Evolutionary conservation across 2,888 invertebrate species (phyloP).

Genomic region (Ischnura elegans): DNA sequence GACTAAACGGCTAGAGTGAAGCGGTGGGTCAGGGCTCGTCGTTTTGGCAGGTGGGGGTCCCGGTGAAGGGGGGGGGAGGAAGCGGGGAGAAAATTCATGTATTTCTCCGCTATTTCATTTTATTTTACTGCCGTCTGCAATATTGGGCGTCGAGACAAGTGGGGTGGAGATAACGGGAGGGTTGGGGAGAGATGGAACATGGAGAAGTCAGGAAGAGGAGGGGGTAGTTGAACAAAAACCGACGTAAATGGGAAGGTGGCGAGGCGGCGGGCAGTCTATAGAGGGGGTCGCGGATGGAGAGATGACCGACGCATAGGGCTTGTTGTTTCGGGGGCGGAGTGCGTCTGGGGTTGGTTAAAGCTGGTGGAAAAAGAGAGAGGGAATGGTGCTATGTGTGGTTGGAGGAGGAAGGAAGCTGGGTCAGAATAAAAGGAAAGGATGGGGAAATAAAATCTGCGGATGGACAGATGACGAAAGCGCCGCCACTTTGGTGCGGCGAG

Average conservation of each 20-base stretch:
- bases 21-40: not conserved
- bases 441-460: slow-evolving; percentile 27
- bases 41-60: too few species aligned
- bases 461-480: slow-evolving; percentile 27
- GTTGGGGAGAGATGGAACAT: not conserved
- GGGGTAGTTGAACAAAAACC: too few species aligned
- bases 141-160: not conserved
- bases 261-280: not conserved
- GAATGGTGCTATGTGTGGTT: too few species aligned
- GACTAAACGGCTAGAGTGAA: slow-evolving; percentile 11
- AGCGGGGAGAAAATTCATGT: not conserved
- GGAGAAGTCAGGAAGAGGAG: not conserved
- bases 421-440: not conserved
- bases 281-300: not conserved
- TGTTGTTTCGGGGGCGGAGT: not conserved
- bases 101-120: slow-evolving; percentile 20
- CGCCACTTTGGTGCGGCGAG: slow-evolving; percentile 27
- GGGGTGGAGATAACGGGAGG: not conserved
- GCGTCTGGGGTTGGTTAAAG: not conserved
- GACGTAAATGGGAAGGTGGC: not conserved
- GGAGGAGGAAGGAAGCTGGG: too few species aligned
- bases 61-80: not conserved
- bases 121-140: slow-evolving; percentile 47
- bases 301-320: not conserved
- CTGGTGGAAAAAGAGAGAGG: too few species aligned